Conservation (phyloP, 2,113 vertebrate species). For the Daboia siamensis region DNA sequence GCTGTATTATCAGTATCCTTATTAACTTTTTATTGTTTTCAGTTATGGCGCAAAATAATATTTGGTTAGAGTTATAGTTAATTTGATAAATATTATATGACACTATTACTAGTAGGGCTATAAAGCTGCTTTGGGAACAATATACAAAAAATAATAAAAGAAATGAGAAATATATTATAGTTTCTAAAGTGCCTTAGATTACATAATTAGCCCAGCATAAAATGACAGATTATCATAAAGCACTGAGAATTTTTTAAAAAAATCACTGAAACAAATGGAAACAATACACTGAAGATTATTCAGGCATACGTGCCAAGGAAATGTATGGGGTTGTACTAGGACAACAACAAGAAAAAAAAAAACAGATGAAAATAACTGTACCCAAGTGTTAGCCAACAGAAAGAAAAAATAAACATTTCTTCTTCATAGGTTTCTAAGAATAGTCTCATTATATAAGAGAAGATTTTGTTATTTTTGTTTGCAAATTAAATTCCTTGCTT, state of each 20-base stretch:
- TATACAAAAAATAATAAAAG: not conserved
- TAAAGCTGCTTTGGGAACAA: not conserved
- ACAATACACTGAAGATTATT: not conserved
- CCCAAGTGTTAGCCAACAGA: not conserved
- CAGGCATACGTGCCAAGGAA: conserved; percentile 15
- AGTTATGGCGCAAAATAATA: not conserved
- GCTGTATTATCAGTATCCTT: not conserved
- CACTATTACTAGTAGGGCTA: rapidly evolving
- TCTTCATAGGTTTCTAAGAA: not conserved
- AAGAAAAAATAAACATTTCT: too few relatives aligned
- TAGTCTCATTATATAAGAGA: not conserved
- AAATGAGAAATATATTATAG: not conserved
- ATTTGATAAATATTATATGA: not conserved
- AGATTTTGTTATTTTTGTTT: not conserved
- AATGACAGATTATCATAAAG: conserved; percentile 12
- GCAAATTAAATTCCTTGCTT: not conserved
- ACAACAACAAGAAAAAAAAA: not conserved
- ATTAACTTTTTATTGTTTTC: not conserved
- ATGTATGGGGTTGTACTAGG: not conserved
- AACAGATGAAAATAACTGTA: not conserved
- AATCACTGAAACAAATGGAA: not conserved
- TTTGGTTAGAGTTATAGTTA: not conserved
- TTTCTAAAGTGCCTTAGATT: not conserved
- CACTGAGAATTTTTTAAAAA: not conserved
- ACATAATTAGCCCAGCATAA: not conserved